Percentiles rank a stretch among this genome's conserved stretches.
Conservation (phyloP, 2,888 invertebrate genomes). For the Leucania comma region DNA sequence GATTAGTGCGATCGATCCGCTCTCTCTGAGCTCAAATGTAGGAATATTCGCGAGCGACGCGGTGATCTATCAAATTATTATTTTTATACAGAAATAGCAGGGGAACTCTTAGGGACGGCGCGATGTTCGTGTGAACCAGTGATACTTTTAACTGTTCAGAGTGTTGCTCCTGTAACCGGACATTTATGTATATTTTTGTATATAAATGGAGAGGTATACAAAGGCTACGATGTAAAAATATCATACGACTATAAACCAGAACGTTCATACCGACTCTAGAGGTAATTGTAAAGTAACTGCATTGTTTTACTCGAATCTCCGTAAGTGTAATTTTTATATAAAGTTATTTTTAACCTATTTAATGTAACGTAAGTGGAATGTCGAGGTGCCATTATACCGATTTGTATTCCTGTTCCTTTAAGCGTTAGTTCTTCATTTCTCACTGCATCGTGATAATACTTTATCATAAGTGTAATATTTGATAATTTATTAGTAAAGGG, state of each 20-base stretch:
- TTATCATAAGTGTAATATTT: constrained; percentile 65
- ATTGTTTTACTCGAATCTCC: constrained; percentile 88
- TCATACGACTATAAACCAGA: constrained; percentile 77
- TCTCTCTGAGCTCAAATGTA: constrained; percentile 71
- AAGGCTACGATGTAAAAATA: constrained; percentile 85
- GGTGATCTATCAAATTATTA: constrained; percentile 79
- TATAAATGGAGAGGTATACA: constrained; percentile 86
- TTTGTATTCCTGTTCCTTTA: constrained; percentile 83
- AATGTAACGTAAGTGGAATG: constrained; percentile 85
- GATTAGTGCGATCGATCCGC: constrained; percentile 62
- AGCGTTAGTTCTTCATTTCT: constrained; percentile 73
- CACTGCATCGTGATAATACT: constrained; percentile 65
- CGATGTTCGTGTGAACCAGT: constrained; percentile 70
- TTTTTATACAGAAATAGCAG: constrained; percentile 80
- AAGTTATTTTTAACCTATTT: constrained; percentile 85
- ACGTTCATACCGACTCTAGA: constrained; percentile 76
- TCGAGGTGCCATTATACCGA: constrained; percentile 89
- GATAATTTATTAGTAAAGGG: constrained; percentile 72
- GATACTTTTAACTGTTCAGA: constrained; percentile 73
- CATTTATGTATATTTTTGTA: constrained; percentile 90
- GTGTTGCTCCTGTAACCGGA: constrained; percentile 76
- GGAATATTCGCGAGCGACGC: constrained; percentile 64
- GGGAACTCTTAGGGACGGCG: constrained; percentile 66
- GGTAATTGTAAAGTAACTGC: constrained; percentile 77
- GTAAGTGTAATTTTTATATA: constrained; percentile 87